Conservation (phyloP, 2,113 vertebrate species). For the Tichodroma muraria region DNA sequence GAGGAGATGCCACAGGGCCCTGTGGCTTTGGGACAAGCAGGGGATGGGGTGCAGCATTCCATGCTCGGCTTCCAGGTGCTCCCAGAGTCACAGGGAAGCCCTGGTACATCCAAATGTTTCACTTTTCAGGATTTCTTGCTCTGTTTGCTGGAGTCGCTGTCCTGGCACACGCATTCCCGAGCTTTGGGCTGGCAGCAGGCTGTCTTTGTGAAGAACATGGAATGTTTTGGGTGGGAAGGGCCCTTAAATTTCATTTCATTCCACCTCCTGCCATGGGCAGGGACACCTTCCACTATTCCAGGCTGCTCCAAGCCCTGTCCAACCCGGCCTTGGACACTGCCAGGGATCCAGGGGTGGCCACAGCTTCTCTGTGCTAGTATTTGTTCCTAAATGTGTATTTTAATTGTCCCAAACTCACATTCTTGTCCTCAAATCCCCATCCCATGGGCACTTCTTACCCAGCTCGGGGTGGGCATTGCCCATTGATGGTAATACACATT, state of each 20-base stretch:
- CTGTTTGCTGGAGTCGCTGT: rapidly evolving
- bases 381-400: background rate
- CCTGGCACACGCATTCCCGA: rapidly evolving
- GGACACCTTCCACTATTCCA: background rate
- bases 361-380: background rate
- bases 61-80: background rate
- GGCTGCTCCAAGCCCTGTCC: background rate
- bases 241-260: background rate
- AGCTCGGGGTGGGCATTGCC: background rate
- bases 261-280: background rate
- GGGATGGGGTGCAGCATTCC: background rate
- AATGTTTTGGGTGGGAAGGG: background rate
- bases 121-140: background rate
- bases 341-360: background rate
- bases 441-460: background rate
- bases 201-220: background rate
- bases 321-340: background rate
- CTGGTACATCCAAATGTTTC: background rate
- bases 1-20: background rate
- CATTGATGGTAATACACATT: rapidly evolving
- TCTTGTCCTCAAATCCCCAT: background rate
- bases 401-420: background rate
- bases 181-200: background rate
- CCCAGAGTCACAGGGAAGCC: rapidly evolving
- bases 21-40: background rate